Evolutionary conservation across 1,140 invertebrate species (phyloP).

Genomic region (Parasteatoda tepidariorum): DNA sequence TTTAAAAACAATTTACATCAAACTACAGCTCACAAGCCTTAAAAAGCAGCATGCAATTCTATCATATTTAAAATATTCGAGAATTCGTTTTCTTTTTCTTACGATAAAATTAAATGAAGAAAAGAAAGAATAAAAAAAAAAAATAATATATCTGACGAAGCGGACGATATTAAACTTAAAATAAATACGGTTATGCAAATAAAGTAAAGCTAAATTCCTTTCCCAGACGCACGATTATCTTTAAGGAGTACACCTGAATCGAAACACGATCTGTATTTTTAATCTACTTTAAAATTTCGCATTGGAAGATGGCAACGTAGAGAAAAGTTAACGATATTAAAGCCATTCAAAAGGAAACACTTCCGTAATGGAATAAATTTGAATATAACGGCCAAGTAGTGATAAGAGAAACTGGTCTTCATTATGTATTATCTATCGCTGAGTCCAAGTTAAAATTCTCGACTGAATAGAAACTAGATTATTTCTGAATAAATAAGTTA

Average conservation of each 20-base stretch:
- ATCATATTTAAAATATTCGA: slow-evolving; percentile 53
- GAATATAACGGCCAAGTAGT: slow-evolving; percentile 38
- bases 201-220: slow-evolving; percentile 27
- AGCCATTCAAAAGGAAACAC: slow-evolving; percentile 33
- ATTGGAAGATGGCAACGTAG: neutral
- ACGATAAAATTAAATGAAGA: slow-evolving; percentile 12
- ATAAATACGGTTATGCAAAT: slow-evolving; percentile 59
- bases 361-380: slow-evolving; percentile 57
- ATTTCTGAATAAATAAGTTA: slow-evolving; percentile 54
- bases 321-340: slow-evolving; percentile 22
- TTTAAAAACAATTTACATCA: slow-evolving; percentile 24
- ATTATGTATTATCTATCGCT: slow-evolving; percentile 39
- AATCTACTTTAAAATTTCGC: slow-evolving; percentile 27
- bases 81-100: slow-evolving; percentile 8
- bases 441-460: slow-evolving; percentile 16
- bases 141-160: no score
- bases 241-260: neutral
- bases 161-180: slow-evolving; percentile 53
- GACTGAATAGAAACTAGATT: slow-evolving; percentile 27
- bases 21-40: slow-evolving; percentile 17
- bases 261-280: slow-evolving; percentile 34
- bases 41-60: slow-evolving; percentile 30
- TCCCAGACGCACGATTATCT: slow-evolving; percentile 31
- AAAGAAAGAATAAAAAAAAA: no score
- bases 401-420: slow-evolving; percentile 40